Evolutionary conservation across 2,797 vertebrate species (phyloP), one percentile per base, ranked within the genome.

Genomic region (Stomatorhinus walkeri): DNA sequence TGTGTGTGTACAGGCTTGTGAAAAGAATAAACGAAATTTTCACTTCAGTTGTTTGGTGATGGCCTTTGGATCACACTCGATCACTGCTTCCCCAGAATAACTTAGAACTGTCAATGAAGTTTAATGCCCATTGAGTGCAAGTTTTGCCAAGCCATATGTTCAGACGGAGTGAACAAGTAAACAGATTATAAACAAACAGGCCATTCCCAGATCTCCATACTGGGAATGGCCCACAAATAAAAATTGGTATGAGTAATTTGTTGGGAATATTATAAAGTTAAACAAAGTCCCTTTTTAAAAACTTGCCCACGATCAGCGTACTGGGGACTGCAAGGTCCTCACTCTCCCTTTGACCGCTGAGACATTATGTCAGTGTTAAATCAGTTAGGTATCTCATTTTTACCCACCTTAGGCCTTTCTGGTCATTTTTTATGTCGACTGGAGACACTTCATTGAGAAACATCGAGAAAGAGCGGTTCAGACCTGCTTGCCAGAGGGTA

Each of bases 211-310:
- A 83, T 24, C 14, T 52, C 76, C 40, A 48, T 28, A 24, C 36
- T 88, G 81, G 87, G 36, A 88, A 61, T 14, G 88, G 81, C 36
- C 61, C 59, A 72, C 88, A 72, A 54, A 85, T 52, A 22, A 89
- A 89, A 12, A 56, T 7, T 86, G 64, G 10, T 5, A 51, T 48
- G 6, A 46, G 43, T 10, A 89, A 32, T 61, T 64, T 85, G 40
- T 48, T 22, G n/a, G 68, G 46, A 22, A 61, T 8, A 24, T 61
- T 24, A 10, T 10, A 64, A 24, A 24, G 59, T 64, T 28, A 64
- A 64, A 64, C 22, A 4, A 28, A 7, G 2, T 24, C 7, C 22
- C 22, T 3, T 61, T 64, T 28, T 64, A 64, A 64, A 28, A 28
- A 24, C 8, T 10, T 8, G 52, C 52, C 52, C 52, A 54, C 16